Conservation (phyloP, 2,888 invertebrate genomes). For the Cepaea hortensis region DNA sequence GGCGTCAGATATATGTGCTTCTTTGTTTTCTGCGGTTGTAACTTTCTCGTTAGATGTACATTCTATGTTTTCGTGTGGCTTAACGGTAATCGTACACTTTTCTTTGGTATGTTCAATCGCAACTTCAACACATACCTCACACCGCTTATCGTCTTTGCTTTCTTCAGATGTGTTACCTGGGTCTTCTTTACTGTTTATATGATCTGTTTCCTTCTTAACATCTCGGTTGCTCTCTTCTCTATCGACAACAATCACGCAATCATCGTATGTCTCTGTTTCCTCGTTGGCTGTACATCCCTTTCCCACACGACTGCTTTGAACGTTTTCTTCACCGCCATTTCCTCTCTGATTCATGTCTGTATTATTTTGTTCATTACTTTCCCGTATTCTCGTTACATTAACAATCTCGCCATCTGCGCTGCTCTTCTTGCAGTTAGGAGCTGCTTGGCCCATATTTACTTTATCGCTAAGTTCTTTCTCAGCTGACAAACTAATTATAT, state of each 20-base stretch:
- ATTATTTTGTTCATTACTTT: background rate
- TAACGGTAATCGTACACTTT: background rate
- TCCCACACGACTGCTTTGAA: background rate
- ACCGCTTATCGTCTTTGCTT: background rate
- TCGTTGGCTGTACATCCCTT: too few species aligned
- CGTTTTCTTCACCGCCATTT: background rate
- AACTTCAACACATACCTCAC: background rate
- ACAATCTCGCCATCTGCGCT: too few species aligned
- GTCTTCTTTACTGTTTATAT: background rate
- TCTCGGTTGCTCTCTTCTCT: background rate
- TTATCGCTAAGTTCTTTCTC: too few species aligned
- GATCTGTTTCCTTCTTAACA: background rate
- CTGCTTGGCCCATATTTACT: too few species aligned
- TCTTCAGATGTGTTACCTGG: background rate
- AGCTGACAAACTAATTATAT: too few species aligned
- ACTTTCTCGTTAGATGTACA: too few species aligned
- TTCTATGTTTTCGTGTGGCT: too few species aligned
- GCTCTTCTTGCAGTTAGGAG: too few species aligned
- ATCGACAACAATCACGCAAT: too few species aligned
- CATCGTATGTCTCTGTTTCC: too few species aligned
- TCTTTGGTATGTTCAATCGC: background rate
- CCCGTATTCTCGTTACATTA: background rate
- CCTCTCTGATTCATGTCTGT: background rate
- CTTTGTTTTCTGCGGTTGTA: too few species aligned
- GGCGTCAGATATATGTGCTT: too few species aligned